These are phyloP conservation scores for Momotus momota DNA, from an alignment of 2,797 vertebrate species.

Conservation along the genomic window DNA sequence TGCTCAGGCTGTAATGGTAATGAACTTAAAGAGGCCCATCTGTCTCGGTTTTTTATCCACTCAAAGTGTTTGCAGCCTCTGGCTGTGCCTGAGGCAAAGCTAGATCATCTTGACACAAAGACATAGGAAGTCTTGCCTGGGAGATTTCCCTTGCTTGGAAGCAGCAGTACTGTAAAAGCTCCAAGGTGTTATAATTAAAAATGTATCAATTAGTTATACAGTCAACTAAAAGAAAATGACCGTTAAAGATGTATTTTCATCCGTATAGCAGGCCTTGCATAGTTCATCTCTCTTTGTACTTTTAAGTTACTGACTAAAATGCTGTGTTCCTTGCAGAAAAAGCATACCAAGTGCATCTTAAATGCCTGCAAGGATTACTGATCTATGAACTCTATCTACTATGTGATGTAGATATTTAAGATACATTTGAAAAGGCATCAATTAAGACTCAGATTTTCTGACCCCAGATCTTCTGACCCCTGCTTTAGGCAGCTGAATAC, in stretches of 20 bases:
- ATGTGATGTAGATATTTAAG: neutral
- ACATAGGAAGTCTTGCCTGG: constrained; percentile 63
- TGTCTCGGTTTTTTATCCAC: constrained; percentile 62
- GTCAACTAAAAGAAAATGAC: constrained; percentile 17
- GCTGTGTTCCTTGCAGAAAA: constrained; percentile 21
- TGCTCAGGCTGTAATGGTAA: neutral
- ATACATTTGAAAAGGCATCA: constrained; percentile 1
- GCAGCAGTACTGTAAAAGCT: constrained; percentile 29
- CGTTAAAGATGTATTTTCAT: constrained; percentile 3
- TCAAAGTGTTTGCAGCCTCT: constrained; percentile 67
- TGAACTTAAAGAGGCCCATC: constrained; percentile 58
- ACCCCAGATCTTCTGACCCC: neutral
- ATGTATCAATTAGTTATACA: constrained; percentile 57
- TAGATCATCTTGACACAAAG: constrained; percentile 73
- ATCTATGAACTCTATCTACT: neutral
- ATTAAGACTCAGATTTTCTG: constrained; percentile 44
- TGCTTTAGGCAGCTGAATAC: neutral
- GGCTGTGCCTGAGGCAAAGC: constrained; percentile 73
- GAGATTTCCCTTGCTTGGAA: constrained; percentile 59
- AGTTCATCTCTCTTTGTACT: neutral
- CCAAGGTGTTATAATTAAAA: constrained; percentile 70
- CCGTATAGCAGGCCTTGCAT: neutral
- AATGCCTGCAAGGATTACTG: neutral
- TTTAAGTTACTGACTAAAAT: constrained; percentile 14
- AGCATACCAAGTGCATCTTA: neutral